Evolutionary conservation across 2,113 vertebrate species (phyloP).

Genomic region (Gallinago paraguaiae): DNA sequence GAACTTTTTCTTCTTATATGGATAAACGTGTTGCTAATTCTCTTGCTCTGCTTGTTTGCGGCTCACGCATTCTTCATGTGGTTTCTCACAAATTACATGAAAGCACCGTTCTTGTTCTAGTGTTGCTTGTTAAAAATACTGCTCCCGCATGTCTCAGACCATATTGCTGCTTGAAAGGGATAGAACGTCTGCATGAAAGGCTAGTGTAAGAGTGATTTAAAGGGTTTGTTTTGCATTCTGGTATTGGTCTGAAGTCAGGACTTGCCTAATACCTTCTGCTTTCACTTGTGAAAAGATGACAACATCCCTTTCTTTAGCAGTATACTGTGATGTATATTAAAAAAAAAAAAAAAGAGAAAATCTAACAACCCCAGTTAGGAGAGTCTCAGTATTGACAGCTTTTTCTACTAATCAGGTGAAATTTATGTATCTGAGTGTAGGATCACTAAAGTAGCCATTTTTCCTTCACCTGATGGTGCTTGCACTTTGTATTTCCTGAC

Average conservation of each 20-base stretch:
- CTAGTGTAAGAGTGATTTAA: not conserved
- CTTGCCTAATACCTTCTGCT: not conserved
- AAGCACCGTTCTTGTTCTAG: not conserved
- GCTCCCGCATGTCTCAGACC: not conserved
- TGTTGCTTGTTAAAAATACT: not conserved
- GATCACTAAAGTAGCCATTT: constrained; percentile 15
- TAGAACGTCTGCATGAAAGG: not conserved
- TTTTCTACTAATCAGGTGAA: not conserved
- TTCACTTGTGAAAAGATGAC: not conserved
- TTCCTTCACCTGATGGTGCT: constrained; percentile 51
- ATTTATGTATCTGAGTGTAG: not conserved
- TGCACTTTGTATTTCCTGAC: constrained; percentile 63
- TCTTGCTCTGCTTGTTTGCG: not conserved
- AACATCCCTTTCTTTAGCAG: not conserved
- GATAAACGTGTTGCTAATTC: not conserved
- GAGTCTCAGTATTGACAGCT: not conserved
- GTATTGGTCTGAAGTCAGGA: not conserved
- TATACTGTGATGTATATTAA: not conserved
- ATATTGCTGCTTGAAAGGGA: not conserved
- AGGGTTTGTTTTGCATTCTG: not conserved
- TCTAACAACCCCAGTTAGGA: not conserved
- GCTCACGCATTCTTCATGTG: rapidly evolving
- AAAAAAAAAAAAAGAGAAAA: not conserved
- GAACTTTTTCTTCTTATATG: not conserved
- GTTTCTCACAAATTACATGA: not conserved